Conservation (phyloP, 2,113 vertebrate species). For the Tapirus terrestris region DNA sequence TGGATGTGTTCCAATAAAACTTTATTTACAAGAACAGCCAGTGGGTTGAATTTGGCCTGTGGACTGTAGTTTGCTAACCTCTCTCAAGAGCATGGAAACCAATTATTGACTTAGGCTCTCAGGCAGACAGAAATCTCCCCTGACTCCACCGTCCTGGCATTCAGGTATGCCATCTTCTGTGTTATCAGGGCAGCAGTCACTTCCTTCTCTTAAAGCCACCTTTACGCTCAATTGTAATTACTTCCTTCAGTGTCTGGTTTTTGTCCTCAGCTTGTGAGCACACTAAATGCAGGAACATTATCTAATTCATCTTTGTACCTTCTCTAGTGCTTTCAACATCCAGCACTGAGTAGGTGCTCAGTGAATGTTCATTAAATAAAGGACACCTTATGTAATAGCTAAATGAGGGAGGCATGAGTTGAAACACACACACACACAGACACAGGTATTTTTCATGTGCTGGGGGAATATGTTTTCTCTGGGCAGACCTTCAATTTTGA, state of each 20-base stretch:
- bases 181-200: not conserved
- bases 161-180: not conserved
- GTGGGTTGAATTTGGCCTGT: not conserved
- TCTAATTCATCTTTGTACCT: not conserved
- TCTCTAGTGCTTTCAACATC: not conserved
- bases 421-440: not conserved
- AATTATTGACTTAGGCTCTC: not conserved
- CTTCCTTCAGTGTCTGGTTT: not conserved
- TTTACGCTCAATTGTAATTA: not conserved
- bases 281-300: not conserved
- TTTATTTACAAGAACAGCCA: slow-evolving; percentile 26
- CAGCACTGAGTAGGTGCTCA: not conserved
- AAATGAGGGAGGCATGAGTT: not conserved
- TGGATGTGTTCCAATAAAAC: slow-evolving; percentile 28
- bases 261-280: not conserved
- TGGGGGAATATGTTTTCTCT: not conserved
- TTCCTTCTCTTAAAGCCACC: not conserved
- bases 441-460: not conserved
- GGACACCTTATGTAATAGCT: not conserved
- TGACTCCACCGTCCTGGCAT: not conserved
- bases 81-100: not conserved
- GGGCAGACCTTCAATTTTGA: slow-evolving; percentile 39
- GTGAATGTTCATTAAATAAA: slow-evolving; percentile 32
- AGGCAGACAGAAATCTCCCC: not conserved
- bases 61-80: not conserved